phyloP scores from a whole-genome alignment of 2,797 vertebrate genomes.

The Nothura maculosa region DNA sequence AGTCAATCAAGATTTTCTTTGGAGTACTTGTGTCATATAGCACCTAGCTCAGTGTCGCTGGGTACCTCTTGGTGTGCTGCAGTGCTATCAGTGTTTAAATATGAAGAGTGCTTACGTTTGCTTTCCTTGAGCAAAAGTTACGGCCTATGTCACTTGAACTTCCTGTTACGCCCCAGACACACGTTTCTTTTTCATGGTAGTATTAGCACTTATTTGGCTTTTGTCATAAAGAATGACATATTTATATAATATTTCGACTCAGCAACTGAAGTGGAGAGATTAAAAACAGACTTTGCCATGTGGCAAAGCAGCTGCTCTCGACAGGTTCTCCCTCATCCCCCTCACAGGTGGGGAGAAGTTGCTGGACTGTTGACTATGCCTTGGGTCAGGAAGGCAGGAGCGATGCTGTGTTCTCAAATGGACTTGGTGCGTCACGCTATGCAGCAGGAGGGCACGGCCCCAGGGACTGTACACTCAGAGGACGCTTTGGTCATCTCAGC shows the following conservation, averaged over 20 bases:
- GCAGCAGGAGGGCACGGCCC: fast-evolving
- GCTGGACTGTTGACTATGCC: background rate
- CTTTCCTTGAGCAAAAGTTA: constrained; percentile 9
- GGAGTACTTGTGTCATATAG: background rate
- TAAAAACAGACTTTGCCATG: constrained; percentile 7
- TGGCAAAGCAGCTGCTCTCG: background rate
- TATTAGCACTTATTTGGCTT: constrained; percentile 56
- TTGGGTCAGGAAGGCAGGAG: background rate
- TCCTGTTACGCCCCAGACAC: background rate
- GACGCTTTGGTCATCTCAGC: background rate
- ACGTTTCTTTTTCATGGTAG: constrained; percentile 37
- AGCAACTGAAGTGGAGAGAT: background rate
- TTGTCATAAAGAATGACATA: constrained; percentile 53
- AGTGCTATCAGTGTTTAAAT: background rate
- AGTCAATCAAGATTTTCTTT: background rate
- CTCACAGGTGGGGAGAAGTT: background rate
- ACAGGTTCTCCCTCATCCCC: background rate
- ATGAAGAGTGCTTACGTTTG: fast-evolving
- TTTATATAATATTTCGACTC: constrained; percentile 43
- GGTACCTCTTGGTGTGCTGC: background rate
- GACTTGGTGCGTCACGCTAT: fast-evolving
- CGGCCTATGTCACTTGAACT: constrained; percentile 7
- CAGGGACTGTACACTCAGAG: fast-evolving
- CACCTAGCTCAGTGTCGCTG: background rate
- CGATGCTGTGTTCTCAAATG: fast-evolving